A percentile compares a stretch with the other conserved stretches of the same genome.
These are phyloP conservation scores for Bolborhynchus lineola DNA, from an alignment of 2,113 vertebrate genomes.

Conservation along the genomic window DNA sequence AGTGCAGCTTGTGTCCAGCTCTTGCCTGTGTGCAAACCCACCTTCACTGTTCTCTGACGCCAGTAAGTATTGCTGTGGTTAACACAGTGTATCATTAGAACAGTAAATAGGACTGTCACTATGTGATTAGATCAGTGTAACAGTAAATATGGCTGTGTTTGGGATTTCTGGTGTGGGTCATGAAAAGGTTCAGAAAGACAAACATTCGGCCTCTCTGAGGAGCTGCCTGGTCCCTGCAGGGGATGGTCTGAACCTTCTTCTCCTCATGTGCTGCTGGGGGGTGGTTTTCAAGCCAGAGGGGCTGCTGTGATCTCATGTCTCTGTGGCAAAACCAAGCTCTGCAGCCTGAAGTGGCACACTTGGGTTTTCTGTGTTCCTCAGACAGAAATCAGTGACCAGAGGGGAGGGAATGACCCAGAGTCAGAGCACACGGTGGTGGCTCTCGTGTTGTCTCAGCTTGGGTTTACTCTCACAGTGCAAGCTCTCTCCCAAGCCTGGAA, in stretches of 20 bases:
- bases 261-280: not conserved
- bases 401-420: accelerated
- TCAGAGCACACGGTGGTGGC: too few species aligned
- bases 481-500: not conserved
- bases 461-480: not conserved
- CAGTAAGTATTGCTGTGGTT: not conserved
- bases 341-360: not conserved
- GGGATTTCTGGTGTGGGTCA: not conserved
- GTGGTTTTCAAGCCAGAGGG: not conserved
- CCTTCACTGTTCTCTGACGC: not conserved
- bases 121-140: not conserved
- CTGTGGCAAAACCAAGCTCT: not conserved
- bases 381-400: not conserved
- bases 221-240: not conserved
- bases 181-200: not conserved
- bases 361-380: not conserved
- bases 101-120: not conserved
- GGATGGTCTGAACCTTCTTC: not conserved
- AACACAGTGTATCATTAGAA: not conserved
- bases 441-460: not conserved
- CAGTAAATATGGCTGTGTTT: not conserved
- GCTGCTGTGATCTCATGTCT: not conserved
- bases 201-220: not conserved
- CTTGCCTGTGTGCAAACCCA: not conserved
- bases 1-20: not conserved